A percentile compares a stretch with the other conserved stretches of the same genome.
Conservation (phyloP, 1,140 invertebrate species). For the Ctenoplectra terminalis region DNA sequence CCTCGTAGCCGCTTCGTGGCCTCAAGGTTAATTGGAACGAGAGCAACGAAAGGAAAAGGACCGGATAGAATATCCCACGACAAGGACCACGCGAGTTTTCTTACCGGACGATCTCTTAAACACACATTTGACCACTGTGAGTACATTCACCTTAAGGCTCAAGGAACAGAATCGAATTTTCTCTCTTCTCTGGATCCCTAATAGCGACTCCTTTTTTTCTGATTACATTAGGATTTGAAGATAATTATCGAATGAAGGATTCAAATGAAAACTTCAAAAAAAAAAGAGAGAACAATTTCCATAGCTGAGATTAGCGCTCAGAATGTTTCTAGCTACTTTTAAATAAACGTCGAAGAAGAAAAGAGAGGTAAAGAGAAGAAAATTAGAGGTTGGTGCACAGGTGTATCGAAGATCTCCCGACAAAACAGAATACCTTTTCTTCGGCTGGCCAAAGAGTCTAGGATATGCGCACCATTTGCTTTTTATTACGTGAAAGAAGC, state of each 20-base stretch:
- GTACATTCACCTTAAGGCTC: neutral
- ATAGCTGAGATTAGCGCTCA: too few species aligned
- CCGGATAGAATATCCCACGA: slow-evolving; percentile 29
- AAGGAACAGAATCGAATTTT: neutral
- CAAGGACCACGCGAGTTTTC: slow-evolving; percentile 21
- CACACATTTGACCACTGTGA: slow-evolving; percentile 3
- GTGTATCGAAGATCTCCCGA: slow-evolving; percentile 57
- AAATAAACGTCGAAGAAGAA: slow-evolving; percentile 5
- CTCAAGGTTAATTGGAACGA: slow-evolving; percentile 77
- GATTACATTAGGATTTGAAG: too few species aligned
- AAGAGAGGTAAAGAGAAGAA: slow-evolving; percentile 43
- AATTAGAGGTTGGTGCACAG: slow-evolving; percentile 65
- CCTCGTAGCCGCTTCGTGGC: slow-evolving; percentile 63
- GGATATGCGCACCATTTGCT: slow-evolving; percentile 80
- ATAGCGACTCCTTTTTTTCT: neutral
- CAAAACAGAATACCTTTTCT: slow-evolving; percentile 38
- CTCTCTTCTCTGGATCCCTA: neutral
- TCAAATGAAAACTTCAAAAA: too few species aligned
- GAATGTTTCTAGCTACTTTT: neutral
- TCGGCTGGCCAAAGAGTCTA: slow-evolving; percentile 34
- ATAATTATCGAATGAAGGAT: too few species aligned
- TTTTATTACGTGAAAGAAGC: slow-evolving; percentile 68
- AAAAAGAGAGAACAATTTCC: neutral
- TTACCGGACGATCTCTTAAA: neutral
- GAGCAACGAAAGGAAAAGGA: slow-evolving; percentile 59